Evolutionary conservation across 2,888 invertebrate species (phyloP), one percentile per base, ranked within the genome.

Genomic region (Eupithecia tripunctaria): DNA sequence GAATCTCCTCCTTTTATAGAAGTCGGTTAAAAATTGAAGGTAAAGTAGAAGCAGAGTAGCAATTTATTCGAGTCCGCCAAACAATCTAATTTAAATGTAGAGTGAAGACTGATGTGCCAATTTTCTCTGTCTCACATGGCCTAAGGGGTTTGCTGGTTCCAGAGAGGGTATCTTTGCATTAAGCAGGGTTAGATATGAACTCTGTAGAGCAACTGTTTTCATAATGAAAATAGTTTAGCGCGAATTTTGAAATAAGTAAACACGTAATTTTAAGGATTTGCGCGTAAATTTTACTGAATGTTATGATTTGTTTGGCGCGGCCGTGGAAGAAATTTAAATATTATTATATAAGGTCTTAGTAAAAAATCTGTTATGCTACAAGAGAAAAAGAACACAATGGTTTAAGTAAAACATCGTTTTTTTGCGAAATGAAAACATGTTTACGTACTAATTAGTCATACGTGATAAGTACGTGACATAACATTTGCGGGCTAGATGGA

Each of bases 61-160:
- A 86, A 89, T 88, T 88, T 89, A 88, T 88, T 86, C 81, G 82
- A 83, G 86, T 84, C 86, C 87, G 83, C 88, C 88, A 88, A 88
- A 85, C 87, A 88, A 86, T 89, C 86, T 88, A 88, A 89, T 89
- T 89, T 88, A 87, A 86, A 86, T 87, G 85, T 85, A 81, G 83
- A 84, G 82, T 82, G 83, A 82, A 87, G 88, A 88, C 85, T 85
- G 84, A 89, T 89, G 85, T 84, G 78, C 85, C 87, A 88, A 88
- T 89, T 88, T 86, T 87, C 86, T 83, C 83, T 77, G 84, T 84
- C 86, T 84, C 86, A 83, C 84, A 84, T 86, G 83, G 83, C 84
- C 80, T 86, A 84, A 85, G 82, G 82, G 76, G 79, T 70, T 75
- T 64, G 74, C 56, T 59, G 70, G 70, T 70, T 73, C 65, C 64